Percentiles rank a stretch among this genome's conserved stretches.
Evolutionary conservation across 2,797 vertebrate genomes (phyloP).

Genomic region (Zalophus californianus): DNA sequence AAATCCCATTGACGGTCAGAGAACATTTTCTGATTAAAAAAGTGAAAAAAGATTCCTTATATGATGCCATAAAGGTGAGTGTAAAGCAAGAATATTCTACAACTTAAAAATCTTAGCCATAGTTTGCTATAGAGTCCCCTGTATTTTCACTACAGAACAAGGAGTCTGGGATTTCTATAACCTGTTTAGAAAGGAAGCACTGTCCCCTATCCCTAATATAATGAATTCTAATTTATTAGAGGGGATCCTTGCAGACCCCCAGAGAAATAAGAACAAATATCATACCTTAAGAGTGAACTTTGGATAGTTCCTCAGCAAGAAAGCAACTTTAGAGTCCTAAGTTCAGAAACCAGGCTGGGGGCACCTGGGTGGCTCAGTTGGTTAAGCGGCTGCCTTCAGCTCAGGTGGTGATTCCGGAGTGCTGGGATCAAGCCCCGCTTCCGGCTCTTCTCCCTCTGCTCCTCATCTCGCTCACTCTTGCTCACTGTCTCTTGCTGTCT

Average conservation of each 20-base stretch:
- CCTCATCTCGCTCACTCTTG: no score
- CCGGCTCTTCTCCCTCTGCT: no score
- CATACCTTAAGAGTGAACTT: background rate
- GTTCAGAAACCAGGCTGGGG: background rate
- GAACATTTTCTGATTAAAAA: background rate
- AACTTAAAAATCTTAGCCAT: background rate
- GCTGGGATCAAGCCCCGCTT: no score
- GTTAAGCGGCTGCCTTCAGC: no score
- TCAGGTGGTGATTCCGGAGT: no score
- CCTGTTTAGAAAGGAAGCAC: background rate
- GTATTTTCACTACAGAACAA: background rate
- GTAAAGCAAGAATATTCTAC: background rate
- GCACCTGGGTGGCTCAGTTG: no score
- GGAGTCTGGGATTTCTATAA: background rate
- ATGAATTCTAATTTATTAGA: background rate
- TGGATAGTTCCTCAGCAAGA: background rate
- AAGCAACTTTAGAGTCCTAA: background rate
- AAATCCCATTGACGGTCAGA: background rate
- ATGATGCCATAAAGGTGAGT: background rate
- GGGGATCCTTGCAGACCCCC: background rate
- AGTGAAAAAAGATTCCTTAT: background rate
- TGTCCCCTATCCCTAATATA: background rate
- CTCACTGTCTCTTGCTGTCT: no score
- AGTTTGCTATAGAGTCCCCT: background rate
- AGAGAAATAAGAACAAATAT: slow-evolving; percentile 10